Evolutionary conservation across 2,113 vertebrate genomes (phyloP), one percentile per base, ranked within the genome.

Genomic region (Anolis carolinensis): DNA sequence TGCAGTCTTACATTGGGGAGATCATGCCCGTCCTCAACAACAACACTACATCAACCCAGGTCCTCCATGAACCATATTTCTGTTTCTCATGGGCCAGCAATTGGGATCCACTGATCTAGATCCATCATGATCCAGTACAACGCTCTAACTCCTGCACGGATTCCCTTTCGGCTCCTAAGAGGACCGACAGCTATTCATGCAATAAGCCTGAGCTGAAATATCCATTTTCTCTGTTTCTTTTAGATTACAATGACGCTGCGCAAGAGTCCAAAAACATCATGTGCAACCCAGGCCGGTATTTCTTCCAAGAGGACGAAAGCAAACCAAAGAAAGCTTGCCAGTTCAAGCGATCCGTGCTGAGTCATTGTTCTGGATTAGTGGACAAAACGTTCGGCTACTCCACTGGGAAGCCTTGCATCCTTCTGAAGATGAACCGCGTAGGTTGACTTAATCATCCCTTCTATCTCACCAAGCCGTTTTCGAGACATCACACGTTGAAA

Each of bases 401-500:
- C 18, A 93, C 92, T 87, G 98, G 98, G 90, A 97, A 96, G 89
- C 99, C 99, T 81, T 99, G 98, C 92, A 93, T 99, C 92, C 94
- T 99, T 79, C 96, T 99, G 71, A 98, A 98, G 95, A 99, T 99
- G 98, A 99, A 99, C 93, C 91, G 98, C 96, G 99, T 99, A 97
- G 72, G 79, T 39, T 81, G 9, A 79, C 75, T 82, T 5, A 5
- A 0, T 55, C 0, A 0, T 52, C 0, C 0, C n/a, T 77, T 32
- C 16, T 23, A 3, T 16, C 73, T 70, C n/a, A 44, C 39, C 39
- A 44, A 44, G 39, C 13, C 23, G 36, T 21, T 59, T 55, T 50
- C 55, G 32, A 13, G n/a, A 20, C 62, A 18, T 25, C 27, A 21
- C 3, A 55, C 6, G 50, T 59, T 13, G 25, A 65, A 10, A 52